These are phyloP conservation scores for Neuroterus valhalla DNA, from an alignment of 1,140 invertebrate species.

Conservation along the genomic window DNA sequence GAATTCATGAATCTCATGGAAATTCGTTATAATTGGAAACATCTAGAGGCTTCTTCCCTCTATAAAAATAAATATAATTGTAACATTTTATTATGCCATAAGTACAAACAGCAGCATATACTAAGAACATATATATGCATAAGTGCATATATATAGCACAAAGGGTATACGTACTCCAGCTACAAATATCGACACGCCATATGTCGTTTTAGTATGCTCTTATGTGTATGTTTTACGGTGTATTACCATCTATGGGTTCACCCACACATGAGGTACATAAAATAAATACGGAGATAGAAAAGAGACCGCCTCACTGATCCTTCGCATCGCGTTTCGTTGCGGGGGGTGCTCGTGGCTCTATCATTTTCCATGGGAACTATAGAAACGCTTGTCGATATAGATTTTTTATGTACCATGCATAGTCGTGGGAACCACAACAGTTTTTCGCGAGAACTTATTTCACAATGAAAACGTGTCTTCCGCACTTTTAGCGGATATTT, in stretches of 20 bases:
- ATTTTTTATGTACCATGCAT: background rate
- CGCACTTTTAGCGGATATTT: slow-evolving; percentile 6
- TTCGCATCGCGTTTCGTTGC: slow-evolving; percentile 37
- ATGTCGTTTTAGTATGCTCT: slow-evolving; percentile 44
- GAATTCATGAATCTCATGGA: no score
- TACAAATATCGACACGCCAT: slow-evolving; percentile 39
- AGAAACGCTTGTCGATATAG: slow-evolving; percentile 41
- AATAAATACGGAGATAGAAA: slow-evolving; percentile 42
- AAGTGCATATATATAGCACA: background rate
- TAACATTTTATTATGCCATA: background rate
- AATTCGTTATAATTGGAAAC: no score
- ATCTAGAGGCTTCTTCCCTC: no score
- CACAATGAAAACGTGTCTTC: slow-evolving; percentile 3
- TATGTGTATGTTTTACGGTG: background rate
- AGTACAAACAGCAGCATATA: background rate
- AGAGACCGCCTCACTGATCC: slow-evolving; percentile 12
- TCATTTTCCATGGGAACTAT: slow-evolving; percentile 56
- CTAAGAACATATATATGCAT: background rate
- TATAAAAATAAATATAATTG: no score
- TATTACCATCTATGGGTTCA: background rate
- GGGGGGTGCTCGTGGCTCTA: slow-evolving; percentile 40
- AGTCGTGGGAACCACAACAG: slow-evolving; percentile 24
- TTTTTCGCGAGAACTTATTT: slow-evolving; percentile 3
- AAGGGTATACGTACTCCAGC: background rate
- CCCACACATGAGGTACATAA: slow-evolving; percentile 21